Conservation (phyloP, 1,140 invertebrate species). For the Pogonognathellus flavescens region DNA sequence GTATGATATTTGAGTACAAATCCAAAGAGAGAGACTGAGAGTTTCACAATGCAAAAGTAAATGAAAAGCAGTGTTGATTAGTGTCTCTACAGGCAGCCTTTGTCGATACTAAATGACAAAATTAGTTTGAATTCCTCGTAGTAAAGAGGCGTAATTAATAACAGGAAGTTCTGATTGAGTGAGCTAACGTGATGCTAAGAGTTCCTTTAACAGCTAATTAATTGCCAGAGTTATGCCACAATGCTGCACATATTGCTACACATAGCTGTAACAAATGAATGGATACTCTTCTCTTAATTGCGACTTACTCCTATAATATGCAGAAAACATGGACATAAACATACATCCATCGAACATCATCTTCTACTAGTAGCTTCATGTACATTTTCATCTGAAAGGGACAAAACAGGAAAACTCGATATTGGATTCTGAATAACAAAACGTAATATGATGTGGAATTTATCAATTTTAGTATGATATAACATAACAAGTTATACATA, state of each 20-base stretch:
- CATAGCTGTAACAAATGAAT: neutral
- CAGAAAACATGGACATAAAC: no score
- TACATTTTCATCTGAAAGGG: no score
- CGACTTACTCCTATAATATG: no score
- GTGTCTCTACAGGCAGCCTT: conserved; percentile 13
- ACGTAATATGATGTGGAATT: no score
- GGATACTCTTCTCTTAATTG: neutral
- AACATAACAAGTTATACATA: no score
- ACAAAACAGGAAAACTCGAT: no score
- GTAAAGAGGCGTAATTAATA: conserved; percentile 54
- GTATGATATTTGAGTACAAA: no score
- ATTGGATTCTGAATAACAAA: no score
- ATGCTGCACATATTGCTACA: neutral
- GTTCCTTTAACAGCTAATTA: neutral
- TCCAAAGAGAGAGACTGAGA: no score
- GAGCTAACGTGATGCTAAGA: conserved; percentile 23
- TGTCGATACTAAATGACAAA: conserved; percentile 46
- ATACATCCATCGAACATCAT: no score
- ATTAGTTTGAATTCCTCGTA: conserved; percentile 54
- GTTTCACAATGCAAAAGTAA: neutral
- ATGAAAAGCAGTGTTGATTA: conserved; percentile 32
- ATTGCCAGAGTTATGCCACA: conserved; percentile 1
- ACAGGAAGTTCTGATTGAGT: neutral
- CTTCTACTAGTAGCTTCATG: no score
- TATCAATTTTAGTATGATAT: no score